phyloP scores from a whole-genome alignment of 23 tunicate genomes.

The Clavelina lepadiformis region DNA sequence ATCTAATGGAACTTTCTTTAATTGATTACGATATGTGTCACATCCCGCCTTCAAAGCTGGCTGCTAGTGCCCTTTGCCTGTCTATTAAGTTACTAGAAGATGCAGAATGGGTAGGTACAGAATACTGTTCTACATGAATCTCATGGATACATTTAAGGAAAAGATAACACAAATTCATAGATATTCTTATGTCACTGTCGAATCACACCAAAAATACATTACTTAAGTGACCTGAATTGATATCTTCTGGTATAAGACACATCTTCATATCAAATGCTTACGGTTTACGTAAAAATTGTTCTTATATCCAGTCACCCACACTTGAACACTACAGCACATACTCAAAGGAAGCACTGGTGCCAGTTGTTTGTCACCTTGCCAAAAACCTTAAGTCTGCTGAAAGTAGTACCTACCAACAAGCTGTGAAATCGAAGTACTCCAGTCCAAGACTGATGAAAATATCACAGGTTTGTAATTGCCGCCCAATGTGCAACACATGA shows the following conservation, averaged over 20 bases:
- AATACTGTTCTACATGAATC: too few species aligned
- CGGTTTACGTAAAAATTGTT: too few species aligned
- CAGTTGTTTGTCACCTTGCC: constrained; percentile 70
- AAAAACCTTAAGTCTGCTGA: constrained; percentile 73
- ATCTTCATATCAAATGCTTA: too few species aligned
- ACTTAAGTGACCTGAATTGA: too few species aligned
- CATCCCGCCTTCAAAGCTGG: constrained; percentile 82
- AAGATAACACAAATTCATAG: too few species aligned
- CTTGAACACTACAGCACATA: constrained; percentile 91
- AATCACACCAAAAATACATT: too few species aligned
- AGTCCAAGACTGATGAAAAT: constrained; percentile 65
- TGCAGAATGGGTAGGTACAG: constrained; percentile 52
- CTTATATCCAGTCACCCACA: constrained; percentile 64
- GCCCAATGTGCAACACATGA: too few species aligned
- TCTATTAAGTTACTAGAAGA: constrained; percentile 70
- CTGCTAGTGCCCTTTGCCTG: constrained; percentile 90
- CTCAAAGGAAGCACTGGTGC: constrained; percentile 43
- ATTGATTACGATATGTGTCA: constrained; percentile 93
- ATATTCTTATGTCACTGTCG: too few species aligned
- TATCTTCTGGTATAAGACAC: too few species aligned
- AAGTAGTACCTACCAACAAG: constrained; percentile 52
- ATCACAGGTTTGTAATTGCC: constrained; percentile 48
- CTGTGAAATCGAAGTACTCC: constrained; percentile 62
- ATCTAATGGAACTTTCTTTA: constrained; percentile 87
- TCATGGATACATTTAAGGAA: too few species aligned